Percentiles rank a stretch among this genome's conserved stretches.
These are phyloP conservation scores for Zaprionus tsacasi DNA, from an alignment of 1,140 invertebrate species.

Conservation along the genomic window DNA sequence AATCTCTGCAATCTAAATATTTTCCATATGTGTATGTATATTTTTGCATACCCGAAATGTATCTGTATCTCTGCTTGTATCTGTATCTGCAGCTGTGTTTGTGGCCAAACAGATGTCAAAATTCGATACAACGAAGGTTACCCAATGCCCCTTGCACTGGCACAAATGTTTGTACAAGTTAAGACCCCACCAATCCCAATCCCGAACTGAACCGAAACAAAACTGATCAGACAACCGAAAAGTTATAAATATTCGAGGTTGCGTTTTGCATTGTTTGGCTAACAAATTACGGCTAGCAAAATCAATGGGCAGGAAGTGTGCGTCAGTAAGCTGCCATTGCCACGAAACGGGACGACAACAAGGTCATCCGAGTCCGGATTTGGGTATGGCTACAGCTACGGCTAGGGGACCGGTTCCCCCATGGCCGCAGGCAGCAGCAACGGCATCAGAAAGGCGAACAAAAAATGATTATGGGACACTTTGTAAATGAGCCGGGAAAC, in stretches of 20 bases:
- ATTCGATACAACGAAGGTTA: conserved; percentile 18
- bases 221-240: conserved; percentile 25
- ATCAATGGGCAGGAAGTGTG: conserved; percentile 66
- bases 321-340: conserved; percentile 27
- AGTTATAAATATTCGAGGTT: conserved; percentile 62
- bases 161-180: conserved; percentile 50
- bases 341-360: conserved; percentile 31
- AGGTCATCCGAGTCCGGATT: conserved; percentile 44
- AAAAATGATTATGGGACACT: conserved; percentile 34
- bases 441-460: conserved; percentile 15
- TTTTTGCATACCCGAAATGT: neutral
- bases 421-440: conserved; percentile 29
- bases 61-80: neutral
- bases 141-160: conserved; percentile 8
- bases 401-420: neutral
- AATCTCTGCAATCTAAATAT: neutral
- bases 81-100: neutral
- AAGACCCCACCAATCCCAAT: conserved; percentile 15
- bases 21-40: neutral
- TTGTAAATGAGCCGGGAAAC: conserved; percentile 56
- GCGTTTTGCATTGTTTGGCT: conserved; percentile 54
- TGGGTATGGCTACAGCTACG: neutral
- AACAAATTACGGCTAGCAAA: conserved; percentile 58
- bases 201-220: conserved; percentile 8
- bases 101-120: conserved; percentile 14